A percentile compares a stretch with the other conserved stretches of the same genome.
These are phyloP conservation scores for Helostoma temminkii DNA, from an alignment of 2,797 vertebrate genomes.

Conservation along the genomic window DNA sequence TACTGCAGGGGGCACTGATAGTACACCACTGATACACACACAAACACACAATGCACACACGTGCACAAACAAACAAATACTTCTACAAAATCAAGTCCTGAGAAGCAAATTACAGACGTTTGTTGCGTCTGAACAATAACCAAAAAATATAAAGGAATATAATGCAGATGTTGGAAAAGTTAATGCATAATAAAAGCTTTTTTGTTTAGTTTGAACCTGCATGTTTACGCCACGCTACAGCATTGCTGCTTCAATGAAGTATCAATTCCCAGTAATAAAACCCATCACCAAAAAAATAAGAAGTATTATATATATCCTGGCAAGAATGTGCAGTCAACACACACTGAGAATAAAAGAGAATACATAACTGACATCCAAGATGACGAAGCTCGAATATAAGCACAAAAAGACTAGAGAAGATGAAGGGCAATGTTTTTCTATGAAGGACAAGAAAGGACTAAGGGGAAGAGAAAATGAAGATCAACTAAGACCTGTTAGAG, in stretches of 20 bases:
- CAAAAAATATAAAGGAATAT: neutral
- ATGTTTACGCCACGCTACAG: neutral
- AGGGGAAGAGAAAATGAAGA: constrained; percentile 17
- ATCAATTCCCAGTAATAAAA: neutral
- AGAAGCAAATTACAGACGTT: constrained; percentile 4
- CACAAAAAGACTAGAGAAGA: neutral
- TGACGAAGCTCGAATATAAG: neutral
- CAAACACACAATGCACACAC: neutral
- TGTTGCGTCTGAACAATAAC: neutral
- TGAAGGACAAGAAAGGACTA: constrained; percentile 6
- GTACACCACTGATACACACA: constrained; percentile 49
- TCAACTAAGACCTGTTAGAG: constrained; percentile 22
- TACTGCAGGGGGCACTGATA: constrained; percentile 81
- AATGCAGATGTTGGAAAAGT: neutral
- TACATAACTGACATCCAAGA: neutral
- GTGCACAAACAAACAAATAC: constrained; percentile 29
- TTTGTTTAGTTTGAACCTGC: neutral
- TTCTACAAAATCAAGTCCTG: constrained; percentile 9
- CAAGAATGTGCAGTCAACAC: neutral
- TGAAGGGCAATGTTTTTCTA: neutral
- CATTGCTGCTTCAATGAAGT: neutral
- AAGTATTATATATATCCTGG: neutral
- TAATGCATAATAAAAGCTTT: neutral
- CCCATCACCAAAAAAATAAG: constrained; percentile 1
- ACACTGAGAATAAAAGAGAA: neutral